Percentiles rank a stretch among this genome's conserved stretches.
phyloP scores from a whole-genome alignment of 53 echinoderm and acorn worm genomes.

The Stichopus horrens region DNA sequence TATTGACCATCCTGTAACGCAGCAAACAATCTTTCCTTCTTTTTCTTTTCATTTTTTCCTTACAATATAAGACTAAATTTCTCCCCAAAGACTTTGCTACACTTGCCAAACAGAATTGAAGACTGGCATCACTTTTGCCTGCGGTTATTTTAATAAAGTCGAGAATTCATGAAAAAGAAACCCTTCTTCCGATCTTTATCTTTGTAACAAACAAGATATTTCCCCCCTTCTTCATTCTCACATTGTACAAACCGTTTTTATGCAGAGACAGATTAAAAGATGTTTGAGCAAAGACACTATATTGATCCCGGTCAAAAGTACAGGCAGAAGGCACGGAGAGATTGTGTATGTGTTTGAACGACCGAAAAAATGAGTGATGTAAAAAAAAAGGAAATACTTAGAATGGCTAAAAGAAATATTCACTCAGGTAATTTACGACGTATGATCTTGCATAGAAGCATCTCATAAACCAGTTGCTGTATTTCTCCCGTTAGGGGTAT shows the following conservation, averaged over 20 bases:
- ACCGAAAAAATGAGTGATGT: neutral
- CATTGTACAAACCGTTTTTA: neutral
- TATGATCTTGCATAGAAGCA: conserved; percentile 22
- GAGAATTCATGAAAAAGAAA: neutral
- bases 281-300: neutral
- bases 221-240: neutral
- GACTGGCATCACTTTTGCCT: neutral
- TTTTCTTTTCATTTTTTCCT: too few relatives aligned
- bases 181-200: neutral
- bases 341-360: neutral
- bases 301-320: neutral
- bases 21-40: too few relatives aligned
- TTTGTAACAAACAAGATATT: neutral
- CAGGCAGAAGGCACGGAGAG: neutral
- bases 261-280: neutral
- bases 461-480: neutral
- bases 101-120: neutral
- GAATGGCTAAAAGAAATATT: neutral
- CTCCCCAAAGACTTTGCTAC: neutral
- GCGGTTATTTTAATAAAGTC: conserved; percentile 10
- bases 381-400: too few relatives aligned
- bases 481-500: neutral
- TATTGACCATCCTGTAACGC: neutral
- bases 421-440: conserved; percentile 18
- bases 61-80: neutral